These are phyloP conservation scores for Battus philenor DNA, from an alignment of 1,140 invertebrate species.

Conservation along the genomic window DNA sequence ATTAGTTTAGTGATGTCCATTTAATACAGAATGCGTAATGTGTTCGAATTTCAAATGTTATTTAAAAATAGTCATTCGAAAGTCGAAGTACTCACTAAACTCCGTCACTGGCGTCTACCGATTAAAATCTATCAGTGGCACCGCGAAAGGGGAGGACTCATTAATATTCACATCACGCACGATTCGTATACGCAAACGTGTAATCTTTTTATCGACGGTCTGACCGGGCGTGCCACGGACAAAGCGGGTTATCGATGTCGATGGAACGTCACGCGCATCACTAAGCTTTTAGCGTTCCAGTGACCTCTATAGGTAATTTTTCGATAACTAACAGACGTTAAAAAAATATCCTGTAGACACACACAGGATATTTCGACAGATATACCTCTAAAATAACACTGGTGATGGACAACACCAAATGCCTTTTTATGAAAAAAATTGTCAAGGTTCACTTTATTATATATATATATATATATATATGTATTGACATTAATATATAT, in stretches of 20 bases:
- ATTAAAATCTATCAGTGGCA: conserved; percentile 62
- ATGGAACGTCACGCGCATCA: conserved; percentile 30
- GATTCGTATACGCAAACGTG: conserved; percentile 58
- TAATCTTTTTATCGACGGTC: conserved; percentile 63
- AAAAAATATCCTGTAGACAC: too few relatives aligned
- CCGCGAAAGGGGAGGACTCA: conserved; percentile 37
- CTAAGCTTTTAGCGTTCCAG: conserved; percentile 19
- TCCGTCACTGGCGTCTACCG: conserved; percentile 31
- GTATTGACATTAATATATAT: background rate
- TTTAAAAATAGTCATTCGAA: too few relatives aligned
- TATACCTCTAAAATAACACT: background rate
- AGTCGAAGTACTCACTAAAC: too few relatives aligned
- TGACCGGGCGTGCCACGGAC: conserved; percentile 32
- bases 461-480: background rate
- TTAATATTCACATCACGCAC: conserved; percentile 64
- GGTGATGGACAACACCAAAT: background rate
- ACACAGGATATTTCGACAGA: too few relatives aligned
- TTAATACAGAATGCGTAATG: too few relatives aligned
- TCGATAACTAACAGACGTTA: conserved; percentile 3
- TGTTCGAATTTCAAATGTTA: too few relatives aligned
- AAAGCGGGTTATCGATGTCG: conserved; percentile 32
- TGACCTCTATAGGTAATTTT: conserved; percentile 10
- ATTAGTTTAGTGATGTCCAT: too few relatives aligned
- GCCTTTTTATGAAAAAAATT: background rate
- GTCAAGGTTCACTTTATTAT: background rate